Evolutionary conservation across 1,140 invertebrate genomes (phyloP).

Genomic region (Araneus ventricosus): DNA sequence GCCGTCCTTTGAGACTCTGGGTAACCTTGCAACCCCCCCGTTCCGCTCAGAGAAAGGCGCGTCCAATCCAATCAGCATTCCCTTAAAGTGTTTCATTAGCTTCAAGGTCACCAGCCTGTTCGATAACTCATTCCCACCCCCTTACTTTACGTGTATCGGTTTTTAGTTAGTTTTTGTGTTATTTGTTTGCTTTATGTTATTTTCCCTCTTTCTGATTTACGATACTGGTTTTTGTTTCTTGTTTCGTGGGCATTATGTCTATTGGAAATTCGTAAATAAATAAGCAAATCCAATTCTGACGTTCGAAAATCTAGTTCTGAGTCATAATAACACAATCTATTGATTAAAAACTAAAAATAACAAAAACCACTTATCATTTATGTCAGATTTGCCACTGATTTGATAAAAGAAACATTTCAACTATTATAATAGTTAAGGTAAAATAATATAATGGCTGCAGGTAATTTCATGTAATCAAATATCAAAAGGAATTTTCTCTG

Average conservation of each 20-base stretch:
- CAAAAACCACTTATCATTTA: no score
- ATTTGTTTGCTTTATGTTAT: neutral
- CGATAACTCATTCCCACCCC: neutral
- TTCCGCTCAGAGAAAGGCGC: neutral
- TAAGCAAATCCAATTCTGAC: no score
- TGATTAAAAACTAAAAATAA: no score
- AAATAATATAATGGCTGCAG: no score
- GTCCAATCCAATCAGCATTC: constrained; percentile 15
- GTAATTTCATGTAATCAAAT: no score
- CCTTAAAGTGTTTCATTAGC: constrained; percentile 26
- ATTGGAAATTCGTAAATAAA: neutral
- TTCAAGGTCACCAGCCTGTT: neutral
- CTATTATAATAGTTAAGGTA: no score
- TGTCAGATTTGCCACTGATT: no score
- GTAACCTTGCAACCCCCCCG: neutral
- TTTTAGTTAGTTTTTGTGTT: neutral
- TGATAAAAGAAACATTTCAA: no score
- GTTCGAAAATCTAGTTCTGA: no score
- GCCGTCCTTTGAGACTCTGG: neutral
- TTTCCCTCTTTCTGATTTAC: neutral
- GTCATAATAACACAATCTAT: no score
- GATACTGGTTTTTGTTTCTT: neutral
- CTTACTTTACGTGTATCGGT: neutral
- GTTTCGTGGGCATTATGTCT: neutral
- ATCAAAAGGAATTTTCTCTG: no score